Percentiles rank a stretch among this genome's conserved stretches.
phyloP scores from a whole-genome alignment of 2,888 invertebrate species.

The Philereme vetulata region DNA sequence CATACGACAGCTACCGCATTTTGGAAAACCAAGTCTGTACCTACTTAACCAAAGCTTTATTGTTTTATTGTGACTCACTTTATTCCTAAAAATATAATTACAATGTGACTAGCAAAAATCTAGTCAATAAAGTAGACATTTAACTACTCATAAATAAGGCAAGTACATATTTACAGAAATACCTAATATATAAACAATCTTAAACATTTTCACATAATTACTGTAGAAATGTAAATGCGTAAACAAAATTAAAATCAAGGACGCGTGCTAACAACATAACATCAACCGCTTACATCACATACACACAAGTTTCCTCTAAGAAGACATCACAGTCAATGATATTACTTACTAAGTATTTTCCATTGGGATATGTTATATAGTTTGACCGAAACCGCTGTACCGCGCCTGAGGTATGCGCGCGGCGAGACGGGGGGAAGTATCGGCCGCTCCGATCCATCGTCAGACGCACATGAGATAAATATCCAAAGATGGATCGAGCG shows the following conservation, averaged over 20 bases:
- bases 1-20: no score
- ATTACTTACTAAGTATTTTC: constrained; percentile 52
- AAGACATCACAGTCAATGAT: constrained; percentile 82
- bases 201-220: constrained; percentile 58
- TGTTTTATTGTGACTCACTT: constrained; percentile 44
- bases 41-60: no score
- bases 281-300: constrained; percentile 70
- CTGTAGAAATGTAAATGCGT: constrained; percentile 71
- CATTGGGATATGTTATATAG: constrained; percentile 24
- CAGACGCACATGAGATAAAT: no score
- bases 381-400: no score
- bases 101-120: constrained; percentile 77
- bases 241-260: constrained; percentile 56
- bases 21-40: no score
- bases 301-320: constrained; percentile 75
- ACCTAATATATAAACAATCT: constrained; percentile 65
- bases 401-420: no score
- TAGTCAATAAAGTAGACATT: constrained; percentile 72
- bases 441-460: no score
- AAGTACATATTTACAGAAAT: constrained; percentile 76
- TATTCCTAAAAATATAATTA: constrained; percentile 45
- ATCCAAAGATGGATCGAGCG: no score
- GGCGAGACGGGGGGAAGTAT: no score
- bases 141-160: constrained; percentile 71
- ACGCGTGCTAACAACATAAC: constrained; percentile 69